phyloP scores from a whole-genome alignment of 2,113 vertebrate species.

The Scatophagus argus region DNA sequence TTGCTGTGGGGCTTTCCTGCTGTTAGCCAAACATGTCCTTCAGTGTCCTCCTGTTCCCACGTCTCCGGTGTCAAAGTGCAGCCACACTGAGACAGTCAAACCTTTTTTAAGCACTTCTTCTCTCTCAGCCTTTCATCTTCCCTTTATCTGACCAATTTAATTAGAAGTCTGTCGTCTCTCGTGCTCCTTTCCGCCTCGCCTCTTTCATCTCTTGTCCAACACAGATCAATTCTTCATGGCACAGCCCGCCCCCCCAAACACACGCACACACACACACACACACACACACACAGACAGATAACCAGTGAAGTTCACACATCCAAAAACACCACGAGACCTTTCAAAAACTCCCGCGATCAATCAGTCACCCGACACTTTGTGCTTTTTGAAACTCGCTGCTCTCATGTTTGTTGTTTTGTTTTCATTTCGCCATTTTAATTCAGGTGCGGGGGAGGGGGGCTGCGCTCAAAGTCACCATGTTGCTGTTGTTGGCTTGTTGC shows the following conservation, averaged over 20 bases:
- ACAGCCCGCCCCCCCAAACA: too few relatives aligned
- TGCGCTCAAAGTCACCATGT: background rate
- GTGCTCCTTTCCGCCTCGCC: conserved; percentile 39
- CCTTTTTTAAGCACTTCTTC: conserved; percentile 29
- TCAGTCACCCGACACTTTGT: background rate
- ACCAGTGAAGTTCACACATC: conserved; percentile 26
- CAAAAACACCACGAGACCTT: conserved; percentile 32
- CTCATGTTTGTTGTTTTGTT: background rate
- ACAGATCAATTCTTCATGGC: conserved; percentile 72
- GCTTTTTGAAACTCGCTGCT: background rate
- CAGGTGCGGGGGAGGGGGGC: background rate
- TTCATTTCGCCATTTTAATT: background rate
- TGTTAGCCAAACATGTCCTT: background rate
- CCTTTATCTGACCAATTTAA: conserved; percentile 71
- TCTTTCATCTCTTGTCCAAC: conserved; percentile 75
- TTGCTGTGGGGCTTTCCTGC: background rate
- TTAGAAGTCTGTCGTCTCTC: conserved; percentile 58
- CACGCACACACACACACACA: too few relatives aligned
- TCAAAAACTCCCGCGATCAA: background rate
- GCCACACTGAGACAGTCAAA: conserved; percentile 58
- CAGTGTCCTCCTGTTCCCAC: background rate
- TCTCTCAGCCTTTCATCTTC: conserved; percentile 64
- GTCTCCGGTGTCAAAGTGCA: conserved; percentile 7
- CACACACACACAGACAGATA: too few relatives aligned
- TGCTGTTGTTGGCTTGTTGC: conserved; percentile 36